These are phyloP conservation scores for Athene cunicularia DNA, from an alignment of 2,113 vertebrate genomes.

Conservation along the genomic window DNA sequence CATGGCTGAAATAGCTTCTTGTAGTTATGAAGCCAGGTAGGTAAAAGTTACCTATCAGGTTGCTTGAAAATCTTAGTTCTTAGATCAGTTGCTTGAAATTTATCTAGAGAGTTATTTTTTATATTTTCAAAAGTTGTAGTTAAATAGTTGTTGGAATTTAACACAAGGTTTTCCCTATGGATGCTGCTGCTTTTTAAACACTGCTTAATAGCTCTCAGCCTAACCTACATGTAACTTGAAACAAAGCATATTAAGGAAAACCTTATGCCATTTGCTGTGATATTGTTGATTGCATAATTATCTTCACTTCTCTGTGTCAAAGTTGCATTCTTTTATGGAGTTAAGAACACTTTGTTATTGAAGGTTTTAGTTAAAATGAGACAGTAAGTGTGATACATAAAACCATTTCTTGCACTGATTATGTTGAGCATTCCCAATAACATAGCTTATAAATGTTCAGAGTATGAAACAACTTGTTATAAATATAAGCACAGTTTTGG, in stretches of 20 bases:
- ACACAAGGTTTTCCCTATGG: neutral
- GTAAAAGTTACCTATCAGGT: conserved; percentile 16
- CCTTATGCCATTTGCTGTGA: neutral
- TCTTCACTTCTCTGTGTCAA: neutral
- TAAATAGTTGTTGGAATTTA: neutral
- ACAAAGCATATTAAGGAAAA: neutral
- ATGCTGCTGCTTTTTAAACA: neutral
- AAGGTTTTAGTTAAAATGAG: neutral
- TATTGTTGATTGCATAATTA: neutral
- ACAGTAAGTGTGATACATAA: neutral
- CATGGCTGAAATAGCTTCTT: conserved; percentile 98
- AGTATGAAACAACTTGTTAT: neutral
- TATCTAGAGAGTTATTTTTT: neutral
- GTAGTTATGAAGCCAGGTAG: conserved; percentile 97
- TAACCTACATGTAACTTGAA: neutral
- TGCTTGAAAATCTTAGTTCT: neutral
- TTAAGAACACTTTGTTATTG: neutral
- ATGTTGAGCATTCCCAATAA: neutral
- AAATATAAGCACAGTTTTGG: neutral
- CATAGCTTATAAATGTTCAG: neutral
- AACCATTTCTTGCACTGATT: neutral
- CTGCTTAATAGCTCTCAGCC: neutral
- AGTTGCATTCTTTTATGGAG: neutral
- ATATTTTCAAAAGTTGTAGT: neutral
- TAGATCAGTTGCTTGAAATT: neutral